phyloP scores from a whole-genome alignment of 2,888 invertebrate genomes.

The Diachrysia chrysitis region DNA sequence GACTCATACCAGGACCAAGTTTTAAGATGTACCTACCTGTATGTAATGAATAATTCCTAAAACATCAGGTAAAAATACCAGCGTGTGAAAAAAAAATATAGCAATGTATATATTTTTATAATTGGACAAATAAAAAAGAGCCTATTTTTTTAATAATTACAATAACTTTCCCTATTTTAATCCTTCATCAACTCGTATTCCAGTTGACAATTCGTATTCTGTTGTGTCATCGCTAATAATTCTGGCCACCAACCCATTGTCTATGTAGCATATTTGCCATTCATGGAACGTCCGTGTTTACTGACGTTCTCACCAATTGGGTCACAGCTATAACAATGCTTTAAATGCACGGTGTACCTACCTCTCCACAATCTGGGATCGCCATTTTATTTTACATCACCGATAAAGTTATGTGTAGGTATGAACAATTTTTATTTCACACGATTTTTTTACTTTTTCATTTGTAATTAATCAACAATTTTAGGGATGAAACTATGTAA shows the following conservation, averaged over 20 bases:
- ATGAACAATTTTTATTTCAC: constrained; percentile 10
- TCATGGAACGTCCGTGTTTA: constrained; percentile 56
- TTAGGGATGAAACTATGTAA: neutral
- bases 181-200: neutral
- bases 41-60: no score
- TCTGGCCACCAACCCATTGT: constrained; percentile 25
- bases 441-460: neutral
- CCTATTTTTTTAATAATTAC: no score
- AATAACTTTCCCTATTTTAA: no score
- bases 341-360: constrained; percentile 44
- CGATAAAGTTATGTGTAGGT: constrained; percentile 17
- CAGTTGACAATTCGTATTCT: constrained; percentile 26
- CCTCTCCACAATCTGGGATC: constrained; percentile 32
- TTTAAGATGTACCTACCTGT: no score
- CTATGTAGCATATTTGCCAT: constrained; percentile 53
- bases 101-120: no score
- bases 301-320: constrained; percentile 54
- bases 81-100: no score
- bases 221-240: constrained; percentile 21
- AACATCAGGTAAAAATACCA: no score
- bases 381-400: constrained; percentile 33
- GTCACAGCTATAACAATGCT: constrained; percentile 58
- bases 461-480: neutral
- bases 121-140: no score
- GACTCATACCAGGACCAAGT: no score